These are phyloP conservation scores for Morone chrysops DNA, from an alignment of 2,113 vertebrate species.

Conservation along the genomic window DNA sequence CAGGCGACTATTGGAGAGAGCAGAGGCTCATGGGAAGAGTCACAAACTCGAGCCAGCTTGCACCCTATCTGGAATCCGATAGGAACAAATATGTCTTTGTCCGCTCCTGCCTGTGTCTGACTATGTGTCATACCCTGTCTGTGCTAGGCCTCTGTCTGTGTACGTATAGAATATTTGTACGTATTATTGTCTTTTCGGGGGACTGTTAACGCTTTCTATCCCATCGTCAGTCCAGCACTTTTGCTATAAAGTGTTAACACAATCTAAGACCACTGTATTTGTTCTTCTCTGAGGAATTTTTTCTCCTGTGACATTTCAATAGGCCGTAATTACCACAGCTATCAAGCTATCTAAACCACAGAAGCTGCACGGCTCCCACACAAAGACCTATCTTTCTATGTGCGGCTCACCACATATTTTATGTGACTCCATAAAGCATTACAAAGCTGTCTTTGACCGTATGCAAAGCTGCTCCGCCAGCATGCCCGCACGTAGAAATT, in stretches of 20 bases:
- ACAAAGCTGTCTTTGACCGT: slow-evolving; percentile 36
- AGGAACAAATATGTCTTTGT: slow-evolving; percentile 72
- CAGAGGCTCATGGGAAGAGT: slow-evolving; percentile 58
- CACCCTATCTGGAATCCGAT: slow-evolving; percentile 49
- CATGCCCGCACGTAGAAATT: slow-evolving; percentile 2
- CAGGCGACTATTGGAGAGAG: slow-evolving; percentile 18
- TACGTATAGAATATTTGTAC: neutral
- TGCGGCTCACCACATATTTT: slow-evolving; percentile 36
- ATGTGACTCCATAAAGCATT: slow-evolving; percentile 33
- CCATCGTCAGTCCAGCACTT: neutral
- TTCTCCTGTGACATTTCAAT: neutral
- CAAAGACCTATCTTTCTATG: slow-evolving; percentile 22
- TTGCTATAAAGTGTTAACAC: neutral
- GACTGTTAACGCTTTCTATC: neutral
- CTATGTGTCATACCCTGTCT: slow-evolving; percentile 34
- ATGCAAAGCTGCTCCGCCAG: slow-evolving; percentile 42
- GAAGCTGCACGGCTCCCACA: neutral
- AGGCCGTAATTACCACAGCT: neutral
- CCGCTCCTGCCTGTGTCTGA: slow-evolving; percentile 19
- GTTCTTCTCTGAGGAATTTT: neutral
- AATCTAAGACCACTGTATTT: neutral
- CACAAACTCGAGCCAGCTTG: slow-evolving; percentile 5
- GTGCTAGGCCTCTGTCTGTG: slow-evolving; percentile 13
- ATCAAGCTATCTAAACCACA: slow-evolving; percentile 12
- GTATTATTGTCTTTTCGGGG: slow-evolving; percentile 7